Evolutionary conservation across 2,888 invertebrate genomes (phyloP), one percentile per base, ranked within the genome.

Genomic region (Platycheirus rosarum): DNA sequence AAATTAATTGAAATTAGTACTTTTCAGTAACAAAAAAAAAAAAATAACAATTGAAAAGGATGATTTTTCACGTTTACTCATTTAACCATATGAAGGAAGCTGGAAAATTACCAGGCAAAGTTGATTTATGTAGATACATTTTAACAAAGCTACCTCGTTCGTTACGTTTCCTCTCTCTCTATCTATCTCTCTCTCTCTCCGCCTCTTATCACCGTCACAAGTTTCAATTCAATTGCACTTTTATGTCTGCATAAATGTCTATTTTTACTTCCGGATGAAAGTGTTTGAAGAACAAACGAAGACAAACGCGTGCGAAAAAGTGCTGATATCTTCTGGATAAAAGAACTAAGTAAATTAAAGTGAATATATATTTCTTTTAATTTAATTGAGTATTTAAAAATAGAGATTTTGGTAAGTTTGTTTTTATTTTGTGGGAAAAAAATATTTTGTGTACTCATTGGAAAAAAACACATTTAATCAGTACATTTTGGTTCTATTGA

Each of bases 261-360:
- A 37, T 65, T 62, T 49, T 49, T 37, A 53, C 69, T 70, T 80
- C 75, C 79, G 75, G 65, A 75, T 70, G 60, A 37, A 70, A 57
- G 63, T 55, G 51, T 73, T 29, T 60, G 44, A 46, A 60, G 44
- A 37, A 57, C 44, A 29, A 75, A 29, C 13, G 20, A 42, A n/a
- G n/a, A n/a, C n/a, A n/a, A 13, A 60, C 23, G 26, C 13, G 37
- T 42, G 53, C 16, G 7, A 46, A 69, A 32, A 69, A 57, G 40
- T 49, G 48, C 46, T 49, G 9, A 66, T 35, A 57, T 14, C 8
- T 26, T n/a, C n/a, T n/a, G n/a, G 8, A 18, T 42, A 35, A 53
- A 46, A 42, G 7, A 55, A 55, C 13, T 23, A 6, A 9, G 11
- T n/a, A n/a, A 51, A 57, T 32, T 32, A 14, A 49, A 40, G 26